Evolutionary conservation across 1,140 invertebrate species (phyloP), one percentile per base, ranked within the genome.

Genomic region (Chymomyza costata): DNA sequence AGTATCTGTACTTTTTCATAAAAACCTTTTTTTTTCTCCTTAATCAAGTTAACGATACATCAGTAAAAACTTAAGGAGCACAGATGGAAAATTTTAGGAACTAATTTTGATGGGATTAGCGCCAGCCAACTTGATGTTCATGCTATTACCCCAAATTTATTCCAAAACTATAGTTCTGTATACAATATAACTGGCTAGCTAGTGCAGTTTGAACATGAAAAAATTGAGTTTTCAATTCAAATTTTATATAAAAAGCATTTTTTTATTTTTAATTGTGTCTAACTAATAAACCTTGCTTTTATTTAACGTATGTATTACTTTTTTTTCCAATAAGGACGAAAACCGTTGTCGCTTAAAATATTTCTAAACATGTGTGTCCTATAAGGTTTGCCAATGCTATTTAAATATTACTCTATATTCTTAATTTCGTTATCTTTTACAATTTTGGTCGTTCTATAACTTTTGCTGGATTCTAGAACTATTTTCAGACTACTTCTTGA

Each of bases 251-350:
- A n/a, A n/a, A n/a, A n/a, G n/a, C n/a, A n/a, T n/a, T n/a, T n/a
- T n/a, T n/a, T n/a, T n/a, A n/a, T n/a, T n/a, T n/a, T n/a, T 51
- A 67, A 55, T 53, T 67, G 73, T 60, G 64, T 61, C 73, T 80
- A 80, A 80, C 74, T 80, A 73, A 81, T 49, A 59, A 59, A 59
- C 34, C 32, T 16, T 35, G 11, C n/a, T 17, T 21, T 14, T 31
- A 6, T 14, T 14, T 31, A 28, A 13, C 13, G 19, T 32, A 6
- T 28, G 3, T 48, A 61, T 61, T 40, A 38, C 21, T 13, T n/a
- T 44, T 58, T 40, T 45, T 62, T 74, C 70, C 70, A 74, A 76
- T 76, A 78, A 70, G 71, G 71, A 78, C 71, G 71, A 78, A 78
- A 78, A 70, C 71, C 66, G 58, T 66, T 78, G 46, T 55, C 58